Evolutionary conservation across 2,113 vertebrate genomes (phyloP), one percentile per base, ranked within the genome.

Genomic region (Neopipo cinnamomea): DNA sequence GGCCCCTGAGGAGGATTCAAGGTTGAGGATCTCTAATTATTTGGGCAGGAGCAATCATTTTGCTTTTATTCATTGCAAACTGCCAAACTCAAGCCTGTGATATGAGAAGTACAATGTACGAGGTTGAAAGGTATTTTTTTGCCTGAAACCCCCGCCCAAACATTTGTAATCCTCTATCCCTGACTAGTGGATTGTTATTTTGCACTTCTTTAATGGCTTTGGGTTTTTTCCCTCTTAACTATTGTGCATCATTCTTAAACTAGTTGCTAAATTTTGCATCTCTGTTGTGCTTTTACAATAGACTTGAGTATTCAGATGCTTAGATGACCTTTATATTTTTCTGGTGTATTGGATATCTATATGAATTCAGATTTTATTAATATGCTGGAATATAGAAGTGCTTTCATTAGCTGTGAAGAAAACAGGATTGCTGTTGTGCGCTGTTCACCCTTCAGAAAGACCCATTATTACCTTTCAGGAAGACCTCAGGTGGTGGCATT

Each of bases 1-100:
- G 30, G 20, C 7, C 16, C 10, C 41, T 8, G 12, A 73, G 53
- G 9, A 73, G 30, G 9, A 52, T 28, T 80, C 21, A 49, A 22
- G 21, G 16, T 44, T 56, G 44, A 76, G n/a, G 5, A 58, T 56
- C 49, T 80, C 33, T 52, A 37, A 41, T 50, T 61, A 16, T 30
- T 55, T 2, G 1, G 33, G 37, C 46, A 5, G 22, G 1, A 1
- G 14, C 24, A 68, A 25, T 47, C 0, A 2, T 68, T 88, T 41
- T 61, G 21, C 14, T 35, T 66, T 88, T 37, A 11, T 46, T 66
- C 7, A 9, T 52, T 66, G 20, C 15, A 61, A 71, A 19, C 63
- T 87, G 46, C 11, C 46, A 21, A 42, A 80, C 25, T 37, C 17
- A 68, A 23, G 42, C 31, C 15, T 31, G 7, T 3, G 2, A 11